Evolutionary conservation across 2,797 vertebrate genomes (phyloP).

Genomic region (Neosilurus hyrtlii): DNA sequence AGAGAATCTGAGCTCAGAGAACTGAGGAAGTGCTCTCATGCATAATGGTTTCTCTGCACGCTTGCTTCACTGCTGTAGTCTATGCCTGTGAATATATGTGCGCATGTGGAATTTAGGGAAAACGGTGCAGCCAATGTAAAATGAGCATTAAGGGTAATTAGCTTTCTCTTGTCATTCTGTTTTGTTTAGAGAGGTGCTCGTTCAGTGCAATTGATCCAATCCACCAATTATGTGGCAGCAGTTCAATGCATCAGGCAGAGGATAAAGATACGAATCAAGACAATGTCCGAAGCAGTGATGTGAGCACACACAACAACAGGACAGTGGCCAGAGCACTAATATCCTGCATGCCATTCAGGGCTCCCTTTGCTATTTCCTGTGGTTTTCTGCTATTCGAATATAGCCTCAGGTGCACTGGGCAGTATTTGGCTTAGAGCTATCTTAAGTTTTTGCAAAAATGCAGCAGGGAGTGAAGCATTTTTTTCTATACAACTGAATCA

Average conservation of each 20-base stretch:
- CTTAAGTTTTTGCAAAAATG: too few species aligned
- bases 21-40: neutral
- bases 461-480: too few species aligned
- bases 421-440: too few species aligned
- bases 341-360: too few species aligned
- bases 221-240: neutral
- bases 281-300: neutral
- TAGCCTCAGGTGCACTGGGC: too few species aligned
- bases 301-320: neutral
- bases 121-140: neutral
- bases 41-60: neutral
- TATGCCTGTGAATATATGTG: neutral
- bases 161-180: neutral
- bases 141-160: neutral
- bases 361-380: too few species aligned
- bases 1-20: neutral
- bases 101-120: neutral
- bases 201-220: neutral
- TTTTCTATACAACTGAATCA: too few species aligned
- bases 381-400: too few species aligned
- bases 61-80: neutral
- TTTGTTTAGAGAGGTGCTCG: neutral
- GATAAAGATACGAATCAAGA: neutral
- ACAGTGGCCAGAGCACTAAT: neutral
- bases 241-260: too few species aligned